Percentiles rank a stretch among this genome's conserved stretches.
phyloP scores from a whole-genome alignment of 2,888 invertebrate genomes.

The Cynaeus angustus region DNA sequence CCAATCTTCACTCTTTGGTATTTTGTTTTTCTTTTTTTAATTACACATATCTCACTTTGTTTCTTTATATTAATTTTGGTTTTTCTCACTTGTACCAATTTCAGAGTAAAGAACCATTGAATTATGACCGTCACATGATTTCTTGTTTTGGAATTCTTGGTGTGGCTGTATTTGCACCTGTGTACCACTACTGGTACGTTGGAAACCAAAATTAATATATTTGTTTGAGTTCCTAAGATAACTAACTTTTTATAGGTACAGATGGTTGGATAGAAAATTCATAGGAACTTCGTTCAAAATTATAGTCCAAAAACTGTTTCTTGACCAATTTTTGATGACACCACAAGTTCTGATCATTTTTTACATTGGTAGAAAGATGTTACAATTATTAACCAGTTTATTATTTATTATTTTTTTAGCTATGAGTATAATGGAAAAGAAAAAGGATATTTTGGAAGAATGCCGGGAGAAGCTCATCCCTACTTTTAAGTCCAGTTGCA shows the following conservation, averaged over 20 bases:
- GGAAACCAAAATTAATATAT: slow-evolving; percentile 48
- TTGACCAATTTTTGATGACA: slow-evolving; percentile 86
- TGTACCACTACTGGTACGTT: slow-evolving; percentile 62
- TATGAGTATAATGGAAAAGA: slow-evolving; percentile 84
- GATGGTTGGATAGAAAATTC: slow-evolving; percentile 82
- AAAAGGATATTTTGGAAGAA: slow-evolving; percentile 81
- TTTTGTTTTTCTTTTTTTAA: slow-evolving; percentile 57
- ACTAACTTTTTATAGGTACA: slow-evolving; percentile 78
- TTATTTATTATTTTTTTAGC: slow-evolving; percentile 73
- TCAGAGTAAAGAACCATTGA: slow-evolving; percentile 52
- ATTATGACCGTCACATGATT: slow-evolving; percentile 59
- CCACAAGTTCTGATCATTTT: slow-evolving; percentile 82
- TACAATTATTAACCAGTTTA: no score
- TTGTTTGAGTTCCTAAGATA: background rate
- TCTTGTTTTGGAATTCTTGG: slow-evolving; percentile 61
- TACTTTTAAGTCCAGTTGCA: slow-evolving; percentile 83
- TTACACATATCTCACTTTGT: slow-evolving; percentile 15
- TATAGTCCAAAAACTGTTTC: slow-evolving; percentile 80
- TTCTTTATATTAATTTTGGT: slow-evolving; percentile 42
- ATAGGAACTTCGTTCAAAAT: slow-evolving; percentile 78
- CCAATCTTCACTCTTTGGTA: slow-evolving; percentile 79
- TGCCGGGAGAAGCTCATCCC: slow-evolving; percentile 81
- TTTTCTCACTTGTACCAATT: slow-evolving; percentile 10
- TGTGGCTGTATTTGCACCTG: slow-evolving; percentile 60
- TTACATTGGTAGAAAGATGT: slow-evolving; percentile 83